phyloP scores from a whole-genome alignment of 2,113 vertebrate species.

The Phycodurus eques region DNA sequence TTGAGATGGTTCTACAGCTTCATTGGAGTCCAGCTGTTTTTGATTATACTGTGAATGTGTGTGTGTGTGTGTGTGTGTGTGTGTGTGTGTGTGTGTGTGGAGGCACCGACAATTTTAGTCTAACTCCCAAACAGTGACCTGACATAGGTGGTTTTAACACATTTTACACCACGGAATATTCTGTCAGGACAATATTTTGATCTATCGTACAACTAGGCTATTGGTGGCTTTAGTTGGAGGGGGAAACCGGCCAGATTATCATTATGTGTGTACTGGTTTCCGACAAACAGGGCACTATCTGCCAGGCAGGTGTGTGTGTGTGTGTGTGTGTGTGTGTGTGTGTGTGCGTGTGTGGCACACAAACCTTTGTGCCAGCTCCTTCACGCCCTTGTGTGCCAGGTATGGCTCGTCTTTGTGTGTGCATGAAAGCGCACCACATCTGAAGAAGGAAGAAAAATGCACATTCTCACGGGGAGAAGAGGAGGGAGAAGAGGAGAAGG shows the following conservation, averaged over 20 bases:
- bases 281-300: constrained; percentile 47
- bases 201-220: not conserved
- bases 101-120: not conserved
- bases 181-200: not conserved
- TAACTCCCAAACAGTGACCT: not conserved
- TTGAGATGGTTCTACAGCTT: no score
- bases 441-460: constrained; percentile 63
- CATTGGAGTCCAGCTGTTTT: no score
- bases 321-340: not conserved
- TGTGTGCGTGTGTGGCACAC: constrained; percentile 7
- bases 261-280: constrained; percentile 22
- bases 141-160: no score
- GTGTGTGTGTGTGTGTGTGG: not conserved
- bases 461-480: constrained; percentile 54
- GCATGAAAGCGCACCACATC: constrained; percentile 64
- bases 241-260: not conserved
- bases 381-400: constrained; percentile 62
- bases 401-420: constrained; percentile 62
- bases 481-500: constrained; percentile 45
- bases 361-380: constrained; percentile 62
- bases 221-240: not conserved
- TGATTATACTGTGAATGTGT: no score
- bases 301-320: constrained; percentile 64
- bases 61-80: not conserved
- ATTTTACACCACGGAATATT: not conserved